Evolutionary conservation across 2,888 invertebrate genomes (phyloP), one percentile per base, ranked within the genome.

Genomic region (Caenorhabditis doughertyi): DNA sequence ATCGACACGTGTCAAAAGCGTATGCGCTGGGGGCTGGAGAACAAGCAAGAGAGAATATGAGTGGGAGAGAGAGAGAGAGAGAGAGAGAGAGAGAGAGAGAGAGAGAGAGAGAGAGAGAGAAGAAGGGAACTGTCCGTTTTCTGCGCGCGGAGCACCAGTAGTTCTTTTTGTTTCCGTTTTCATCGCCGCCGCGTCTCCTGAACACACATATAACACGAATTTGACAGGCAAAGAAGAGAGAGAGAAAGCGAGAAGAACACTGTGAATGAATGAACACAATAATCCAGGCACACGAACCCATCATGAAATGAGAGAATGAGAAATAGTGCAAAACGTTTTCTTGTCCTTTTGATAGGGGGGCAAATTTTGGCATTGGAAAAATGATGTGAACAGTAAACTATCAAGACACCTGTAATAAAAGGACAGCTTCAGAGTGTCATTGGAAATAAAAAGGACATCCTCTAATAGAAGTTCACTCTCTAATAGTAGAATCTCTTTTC

Each of bases 1-100:
- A 47, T 29, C 35, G 76, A 74, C 74, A 74, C 74, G 74, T 74
- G 74, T 74, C 74, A 74, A 74, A 74, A 56, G 74, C 56, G 74
- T 65, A 65, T 74, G 65, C 74, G 65, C 47, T 32, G 23, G 44
- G 55, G 16, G 65, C 23, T 29, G 25, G n/a, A n/a, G n/a, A n/a
- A n/a, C n/a, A n/a, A 62, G 62, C 47, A 47, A 64, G 47, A 44
- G 58, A 58, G 39, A n/a, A n/a, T n/a, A n/a, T n/a, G n/a, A n/a
- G n/a, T n/a, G n/a, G n/a, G n/a, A n/a, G n/a, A n/a, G n/a, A n/a
- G n/a, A n/a, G n/a, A n/a, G n/a, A n/a, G n/a, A n/a, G n/a, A n/a
- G n/a, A n/a, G n/a, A n/a, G n/a, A n/a, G n/a, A n/a, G 42, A 35
- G 35, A 21, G 35, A 35, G 62, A n/a, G n/a, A n/a, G n/a, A n/a